phyloP scores from a whole-genome alignment of 2,888 invertebrate species.

The Cheiracanthium punctorium region DNA sequence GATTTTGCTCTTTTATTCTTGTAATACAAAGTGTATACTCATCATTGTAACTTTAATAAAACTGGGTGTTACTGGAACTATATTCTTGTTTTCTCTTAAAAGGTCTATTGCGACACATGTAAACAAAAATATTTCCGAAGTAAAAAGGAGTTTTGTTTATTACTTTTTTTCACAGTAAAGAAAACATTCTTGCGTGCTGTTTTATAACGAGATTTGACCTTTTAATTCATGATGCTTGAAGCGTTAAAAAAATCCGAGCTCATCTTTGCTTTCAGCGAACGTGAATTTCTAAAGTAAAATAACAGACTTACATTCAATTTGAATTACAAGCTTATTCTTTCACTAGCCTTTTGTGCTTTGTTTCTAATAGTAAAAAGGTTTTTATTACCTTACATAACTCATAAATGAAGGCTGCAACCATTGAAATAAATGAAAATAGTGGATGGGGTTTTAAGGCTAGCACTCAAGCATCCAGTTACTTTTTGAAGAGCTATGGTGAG shows the following conservation, averaged over 20 bases:
- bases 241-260: background rate
- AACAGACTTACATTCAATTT: background rate
- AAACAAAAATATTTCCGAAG: background rate
- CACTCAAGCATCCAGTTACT: too few species aligned
- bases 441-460: too few species aligned
- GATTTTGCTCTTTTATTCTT: too few species aligned
- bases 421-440: background rate
- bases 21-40: too few species aligned
- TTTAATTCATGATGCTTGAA: background rate
- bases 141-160: background rate
- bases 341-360: background rate
- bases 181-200: background rate
- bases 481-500: too few species aligned
- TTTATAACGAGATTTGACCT: background rate
- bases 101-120: background rate
- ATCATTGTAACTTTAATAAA: too few species aligned
- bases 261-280: background rate
- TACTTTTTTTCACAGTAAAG: background rate
- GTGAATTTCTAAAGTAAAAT: background rate
- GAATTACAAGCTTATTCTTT: background rate
- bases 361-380: background rate
- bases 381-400: background rate
- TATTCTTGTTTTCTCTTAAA: background rate
- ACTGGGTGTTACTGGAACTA: background rate
- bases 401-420: background rate